Base-by-base conservation (phyloP, 2,113 vertebrate genomes). In the Tachysurus vachellii region DNA sequence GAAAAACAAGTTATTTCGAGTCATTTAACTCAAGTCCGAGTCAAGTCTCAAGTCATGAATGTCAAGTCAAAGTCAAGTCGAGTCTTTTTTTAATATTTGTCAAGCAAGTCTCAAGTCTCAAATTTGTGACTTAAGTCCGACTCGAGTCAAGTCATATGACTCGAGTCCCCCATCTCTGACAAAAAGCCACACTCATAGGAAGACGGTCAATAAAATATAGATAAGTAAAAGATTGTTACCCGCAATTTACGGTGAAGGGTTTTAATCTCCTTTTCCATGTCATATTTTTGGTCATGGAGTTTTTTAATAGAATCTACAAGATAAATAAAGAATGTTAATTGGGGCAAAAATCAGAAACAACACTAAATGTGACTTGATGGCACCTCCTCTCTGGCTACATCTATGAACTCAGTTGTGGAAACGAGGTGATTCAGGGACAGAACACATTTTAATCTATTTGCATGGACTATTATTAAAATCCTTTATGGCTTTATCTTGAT, bases 211-310 rank as follows among this genome's bases (percentile, higher is more conserved):
- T 53, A 23, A 62, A 11, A 50, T 21, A 36, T 10, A 44, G 10
- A 70, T 1, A 59, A 31, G 9, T 17, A 59, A 79, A 80, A 42
- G 50, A 31, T 70, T 47, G 16, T 61, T 94, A 97, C 97, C 95
- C 96, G 94, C 11, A 97, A 93, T 88, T 96, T 95, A 81, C 96
- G 92, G 80, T 96, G 96, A 64, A 97, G 96, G 12, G 96, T 96
- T 93, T 97, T 97, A 80, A 97, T 96, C 89, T 97, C 96, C 88
- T 96, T 95, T 86, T 97, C 97, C 96, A 97, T 96, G 89, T 97
- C 96, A 85, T 97, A 96, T 87, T 97, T 97, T 89, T 97, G 96
- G 88, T 97, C 96, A 87, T 97, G 96, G 89, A 97, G 95, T 87
- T 97, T 97, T 92, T 96, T 97, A 82, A 97, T 95, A 0, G 96